A percentile compares a stretch with the other conserved stretches of the same genome.
These are phyloP conservation scores for Steinernema khuongi DNA, from an alignment of 1,140 invertebrate genomes.

Conservation along the genomic window DNA sequence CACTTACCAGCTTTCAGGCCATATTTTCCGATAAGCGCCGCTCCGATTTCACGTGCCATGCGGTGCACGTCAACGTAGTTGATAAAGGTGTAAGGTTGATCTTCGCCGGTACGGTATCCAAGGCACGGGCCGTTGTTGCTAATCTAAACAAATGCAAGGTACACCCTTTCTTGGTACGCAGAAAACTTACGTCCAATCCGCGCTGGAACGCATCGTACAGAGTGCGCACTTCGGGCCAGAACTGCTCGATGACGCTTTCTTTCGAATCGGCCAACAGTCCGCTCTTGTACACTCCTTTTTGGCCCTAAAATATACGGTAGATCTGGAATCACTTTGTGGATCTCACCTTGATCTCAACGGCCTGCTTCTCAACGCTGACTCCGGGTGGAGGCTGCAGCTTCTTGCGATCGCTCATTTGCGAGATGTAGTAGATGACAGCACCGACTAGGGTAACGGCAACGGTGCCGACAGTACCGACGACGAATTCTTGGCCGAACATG, in stretches of 20 bases:
- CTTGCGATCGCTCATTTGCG: conserved; percentile 17
- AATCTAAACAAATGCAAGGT: conserved; percentile 42
- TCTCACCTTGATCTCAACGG: conserved; percentile 26
- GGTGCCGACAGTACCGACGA: conserved; percentile 17
- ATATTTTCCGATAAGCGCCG: conserved; percentile 39
- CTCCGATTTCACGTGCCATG: conserved; percentile 30
- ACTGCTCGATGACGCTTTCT: conserved; percentile 24
- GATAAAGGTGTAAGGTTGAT: conserved; percentile 80
- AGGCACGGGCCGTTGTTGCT: conserved; percentile 57
- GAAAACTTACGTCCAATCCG: conserved; percentile 84
- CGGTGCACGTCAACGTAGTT: conserved; percentile 76
- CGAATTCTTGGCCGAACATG: conserved; percentile 16
- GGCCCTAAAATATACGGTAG: conserved; percentile 13
- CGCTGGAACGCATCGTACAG: conserved; percentile 82
- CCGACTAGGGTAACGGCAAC: conserved; percentile 19
- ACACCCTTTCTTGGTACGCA: conserved; percentile 59
- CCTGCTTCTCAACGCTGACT: conserved; percentile 23
- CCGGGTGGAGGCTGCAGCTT: conserved; percentile 21
- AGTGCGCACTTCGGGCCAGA: conserved; percentile 71
- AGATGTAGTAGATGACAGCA: conserved; percentile 19
- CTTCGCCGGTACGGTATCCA: conserved; percentile 64
- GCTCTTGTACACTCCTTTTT: conserved; percentile 45
- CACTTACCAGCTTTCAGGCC: conserved; percentile 37
- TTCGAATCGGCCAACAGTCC: conserved; percentile 35
- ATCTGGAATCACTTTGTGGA: background rate